Evolutionary conservation across 2,888 invertebrate genomes (phyloP).

Genomic region (Thysanoteuthis rhombus): DNA sequence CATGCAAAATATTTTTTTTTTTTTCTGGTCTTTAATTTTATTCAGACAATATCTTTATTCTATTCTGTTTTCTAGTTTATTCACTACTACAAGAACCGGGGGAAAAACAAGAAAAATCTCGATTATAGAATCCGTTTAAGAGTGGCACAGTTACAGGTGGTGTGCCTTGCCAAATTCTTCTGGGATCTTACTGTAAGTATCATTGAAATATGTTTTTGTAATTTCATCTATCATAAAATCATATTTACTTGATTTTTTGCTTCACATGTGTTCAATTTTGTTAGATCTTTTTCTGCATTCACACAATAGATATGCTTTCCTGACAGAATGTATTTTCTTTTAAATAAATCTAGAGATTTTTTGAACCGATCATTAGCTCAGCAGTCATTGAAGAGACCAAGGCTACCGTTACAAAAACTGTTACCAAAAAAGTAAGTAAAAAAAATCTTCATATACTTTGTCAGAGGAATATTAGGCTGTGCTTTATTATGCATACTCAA

Average conservation of each 20-base stretch:
- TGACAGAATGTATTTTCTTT: conserved; percentile 28
- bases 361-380: conserved; percentile 66
- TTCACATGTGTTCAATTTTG: background rate
- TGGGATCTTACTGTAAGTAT: conserved; percentile 65
- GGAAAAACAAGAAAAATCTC: conserved; percentile 64
- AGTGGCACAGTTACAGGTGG: conserved; percentile 79
- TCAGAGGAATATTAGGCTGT: background rate
- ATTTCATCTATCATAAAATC: background rate
- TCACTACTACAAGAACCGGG: conserved; percentile 67
- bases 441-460: background rate
- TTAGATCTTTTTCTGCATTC: too few species aligned
- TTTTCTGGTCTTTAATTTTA: background rate
- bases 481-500: background rate
- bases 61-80: conserved; percentile 42
- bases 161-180: conserved; percentile 72
- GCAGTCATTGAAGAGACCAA: conserved; percentile 59
- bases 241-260: background rate
- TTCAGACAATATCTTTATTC: background rate
- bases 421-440: conserved; percentile 52
- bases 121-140: conserved; percentile 79
- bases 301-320: background rate
- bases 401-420: conserved; percentile 49
- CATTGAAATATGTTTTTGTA: background rate
- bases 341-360: conserved; percentile 59
- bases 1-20: too few species aligned